Conservation (phyloP, 1,140 invertebrate genomes). For the Berghia stephanieae region DNA sequence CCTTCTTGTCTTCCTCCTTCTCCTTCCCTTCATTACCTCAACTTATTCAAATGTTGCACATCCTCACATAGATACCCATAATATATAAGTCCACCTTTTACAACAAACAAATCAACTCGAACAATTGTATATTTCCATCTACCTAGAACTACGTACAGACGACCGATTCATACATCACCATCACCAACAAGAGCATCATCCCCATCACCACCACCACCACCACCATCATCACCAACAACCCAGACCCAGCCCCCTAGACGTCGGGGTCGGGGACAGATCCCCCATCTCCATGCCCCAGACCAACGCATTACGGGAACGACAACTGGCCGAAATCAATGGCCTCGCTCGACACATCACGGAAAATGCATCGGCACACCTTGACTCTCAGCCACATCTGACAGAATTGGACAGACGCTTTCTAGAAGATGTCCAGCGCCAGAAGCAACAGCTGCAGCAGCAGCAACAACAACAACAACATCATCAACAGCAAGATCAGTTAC, state of each 20-base stretch:
- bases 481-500: background rate
- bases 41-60: background rate
- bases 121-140: slow-evolving; percentile 3
- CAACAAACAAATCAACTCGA: background rate
- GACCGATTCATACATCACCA: slow-evolving; percentile 23
- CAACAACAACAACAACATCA: background rate
- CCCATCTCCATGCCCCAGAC: background rate
- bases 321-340: slow-evolving; percentile 5
- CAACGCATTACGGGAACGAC: slow-evolving; percentile 22
- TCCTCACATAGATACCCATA: background rate
- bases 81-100: background rate
- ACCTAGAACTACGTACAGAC: slow-evolving; percentile 25
- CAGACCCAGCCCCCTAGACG: background rate
- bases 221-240: slow-evolving; percentile 25
- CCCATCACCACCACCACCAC: no score
- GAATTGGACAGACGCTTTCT: background rate
- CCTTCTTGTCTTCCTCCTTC: background rate
- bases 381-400: background rate
- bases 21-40: background rate
- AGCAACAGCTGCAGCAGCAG: background rate
- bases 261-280: background rate
- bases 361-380: background rate
- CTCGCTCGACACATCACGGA: slow-evolving; percentile 5
- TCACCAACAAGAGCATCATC: slow-evolving; percentile 18
- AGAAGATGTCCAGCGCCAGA: background rate